Percentiles rank a stretch among this genome's conserved stretches.
These are phyloP conservation scores for Pocillopora damicornis DNA, from an alignment of 64 coral and sea anemone species.

Conservation along the genomic window DNA sequence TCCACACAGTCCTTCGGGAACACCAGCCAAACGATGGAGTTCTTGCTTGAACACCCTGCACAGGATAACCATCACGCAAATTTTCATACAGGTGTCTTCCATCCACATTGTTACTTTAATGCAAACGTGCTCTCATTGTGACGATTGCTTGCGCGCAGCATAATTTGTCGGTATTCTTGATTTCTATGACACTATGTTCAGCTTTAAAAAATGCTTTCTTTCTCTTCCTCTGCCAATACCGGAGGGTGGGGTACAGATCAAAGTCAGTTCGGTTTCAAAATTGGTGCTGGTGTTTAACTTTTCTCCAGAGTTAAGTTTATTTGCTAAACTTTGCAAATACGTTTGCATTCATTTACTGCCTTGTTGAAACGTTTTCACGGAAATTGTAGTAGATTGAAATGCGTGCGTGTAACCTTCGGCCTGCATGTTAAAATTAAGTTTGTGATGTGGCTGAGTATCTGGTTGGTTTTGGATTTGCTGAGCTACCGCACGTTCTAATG, in stretches of 20 bases:
- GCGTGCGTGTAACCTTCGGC: not conserved
- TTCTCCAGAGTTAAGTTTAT: no score
- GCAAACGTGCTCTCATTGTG: not conserved
- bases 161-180: not conserved
- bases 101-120: not conserved
- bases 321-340: not conserved
- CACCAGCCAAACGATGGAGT: no score
- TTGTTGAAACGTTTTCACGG: not conserved
- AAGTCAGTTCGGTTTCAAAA: not conserved
- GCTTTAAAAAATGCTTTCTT: not conserved
- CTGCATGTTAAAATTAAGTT: not conserved
- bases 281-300: not conserved
- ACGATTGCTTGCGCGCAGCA: not conserved
- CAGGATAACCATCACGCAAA: not conserved
- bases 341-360: not conserved
- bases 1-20: no score
- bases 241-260: not conserved
- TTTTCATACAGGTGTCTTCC: not conserved
- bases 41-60: not conserved
- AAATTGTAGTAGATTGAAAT: not conserved
- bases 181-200: not conserved
- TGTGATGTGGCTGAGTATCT: not conserved
- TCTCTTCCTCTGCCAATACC: not conserved
- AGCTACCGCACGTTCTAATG: not conserved
- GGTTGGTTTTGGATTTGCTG: not conserved